These are phyloP conservation scores for Subanguina moxae DNA, from an alignment of 1,140 invertebrate genomes.

Conservation along the genomic window DNA sequence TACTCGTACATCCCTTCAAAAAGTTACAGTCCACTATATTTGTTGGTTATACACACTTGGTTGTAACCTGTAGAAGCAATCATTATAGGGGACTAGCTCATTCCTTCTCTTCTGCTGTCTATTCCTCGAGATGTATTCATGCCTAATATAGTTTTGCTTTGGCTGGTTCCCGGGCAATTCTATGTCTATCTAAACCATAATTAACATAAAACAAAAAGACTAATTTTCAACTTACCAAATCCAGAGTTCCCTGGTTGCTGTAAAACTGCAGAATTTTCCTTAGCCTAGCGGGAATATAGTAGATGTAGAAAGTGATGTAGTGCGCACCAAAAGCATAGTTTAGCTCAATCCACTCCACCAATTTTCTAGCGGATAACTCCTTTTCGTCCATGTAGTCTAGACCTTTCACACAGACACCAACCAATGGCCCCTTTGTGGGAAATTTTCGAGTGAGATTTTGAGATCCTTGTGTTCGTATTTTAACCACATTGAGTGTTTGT, in stretches of 20 bases:
- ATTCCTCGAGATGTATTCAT: conserved; percentile 61
- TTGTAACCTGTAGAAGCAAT: conserved; percentile 90
- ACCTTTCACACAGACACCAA: conserved; percentile 89
- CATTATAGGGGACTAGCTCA: conserved; percentile 91
- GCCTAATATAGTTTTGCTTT: conserved; percentile 68
- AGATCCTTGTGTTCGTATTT: background rate
- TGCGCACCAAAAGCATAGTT: conserved; percentile 79
- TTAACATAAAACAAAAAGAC: too few species aligned
- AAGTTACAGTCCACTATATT: too few species aligned
- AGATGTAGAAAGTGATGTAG: conserved; percentile 85
- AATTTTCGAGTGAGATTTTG: conserved; percentile 11
- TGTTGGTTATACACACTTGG: too few species aligned
- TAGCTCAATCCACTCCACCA: conserved; percentile 91
- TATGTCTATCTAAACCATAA: conserved; percentile 67
- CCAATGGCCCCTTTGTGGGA: conserved; percentile 5
- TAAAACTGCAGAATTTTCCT: conserved; percentile 77
- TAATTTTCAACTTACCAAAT: conserved; percentile 62
- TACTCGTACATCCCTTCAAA: too few species aligned
- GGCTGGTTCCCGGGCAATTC: conserved; percentile 84
- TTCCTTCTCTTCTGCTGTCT: conserved; percentile 84
- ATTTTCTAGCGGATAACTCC: conserved; percentile 59
- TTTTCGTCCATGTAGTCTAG: conserved; percentile 87
- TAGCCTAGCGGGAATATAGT: conserved; percentile 84
- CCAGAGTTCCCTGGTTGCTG: conserved; percentile 70
- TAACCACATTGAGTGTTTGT: background rate